These are phyloP conservation scores for Tridacna crocea DNA, from an alignment of 2,888 invertebrate species.

Conservation along the genomic window DNA sequence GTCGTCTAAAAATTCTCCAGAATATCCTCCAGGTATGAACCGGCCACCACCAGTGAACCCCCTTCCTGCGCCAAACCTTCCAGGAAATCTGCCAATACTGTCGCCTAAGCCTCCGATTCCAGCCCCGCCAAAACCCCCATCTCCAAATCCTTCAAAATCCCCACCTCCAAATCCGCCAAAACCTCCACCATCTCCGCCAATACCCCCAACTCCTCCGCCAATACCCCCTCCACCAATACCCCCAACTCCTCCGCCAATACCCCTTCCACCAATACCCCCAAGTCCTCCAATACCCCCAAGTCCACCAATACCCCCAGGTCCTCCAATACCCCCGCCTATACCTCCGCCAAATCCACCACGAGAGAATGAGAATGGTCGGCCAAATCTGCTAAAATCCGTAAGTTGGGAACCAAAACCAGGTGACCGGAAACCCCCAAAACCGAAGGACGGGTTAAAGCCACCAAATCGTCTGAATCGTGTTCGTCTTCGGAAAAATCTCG, in stretches of 20 bases:
- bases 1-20: neutral
- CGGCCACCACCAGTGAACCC: neutral
- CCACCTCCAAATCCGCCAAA: slow-evolving; percentile 1
- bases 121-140: neutral
- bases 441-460: neutral
- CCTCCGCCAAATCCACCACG: too few species aligned
- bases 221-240: neutral
- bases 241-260: neutral
- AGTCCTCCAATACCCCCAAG: neutral
- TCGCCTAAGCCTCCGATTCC: neutral
- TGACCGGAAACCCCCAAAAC: too few species aligned
- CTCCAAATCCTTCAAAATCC: neutral
- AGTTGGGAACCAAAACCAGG: too few species aligned
- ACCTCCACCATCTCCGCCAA: slow-evolving; percentile 1
- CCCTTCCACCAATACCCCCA: neutral
- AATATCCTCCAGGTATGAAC: neutral
- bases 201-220: neutral
- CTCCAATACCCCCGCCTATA: too few species aligned
- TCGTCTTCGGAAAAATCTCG: neutral
- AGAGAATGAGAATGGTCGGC: too few species aligned
- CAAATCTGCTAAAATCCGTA: too few species aligned
- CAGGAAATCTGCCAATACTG: neutral
- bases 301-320: too few species aligned
- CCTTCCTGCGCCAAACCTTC: neutral
- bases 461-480: neutral